These are phyloP conservation scores for Adoxophyes honmai DNA, from an alignment of 1,140 invertebrate genomes.

Conservation along the genomic window DNA sequence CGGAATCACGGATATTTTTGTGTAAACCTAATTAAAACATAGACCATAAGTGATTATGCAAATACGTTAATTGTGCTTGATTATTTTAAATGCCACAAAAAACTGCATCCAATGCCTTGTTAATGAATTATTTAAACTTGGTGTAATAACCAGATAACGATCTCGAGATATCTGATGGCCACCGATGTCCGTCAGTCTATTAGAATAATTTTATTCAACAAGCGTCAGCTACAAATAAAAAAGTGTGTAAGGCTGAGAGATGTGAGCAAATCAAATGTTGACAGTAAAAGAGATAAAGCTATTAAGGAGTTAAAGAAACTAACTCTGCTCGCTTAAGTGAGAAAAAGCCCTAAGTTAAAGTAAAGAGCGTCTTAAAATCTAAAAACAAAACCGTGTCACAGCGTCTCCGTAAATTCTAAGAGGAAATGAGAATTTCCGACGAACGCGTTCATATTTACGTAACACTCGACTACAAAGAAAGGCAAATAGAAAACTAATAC, in stretches of 20 bases:
- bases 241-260: too few relatives aligned
- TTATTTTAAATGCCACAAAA: constrained; percentile 5
- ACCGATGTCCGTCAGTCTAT: constrained; percentile 8
- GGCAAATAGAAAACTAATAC: constrained; percentile 72
- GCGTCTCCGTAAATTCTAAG: constrained; percentile 54
- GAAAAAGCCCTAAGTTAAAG: constrained; percentile 1
- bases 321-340: not conserved
- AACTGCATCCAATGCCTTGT: not conserved
- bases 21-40: not conserved
- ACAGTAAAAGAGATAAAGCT: not conserved
- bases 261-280: not conserved
- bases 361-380: constrained; percentile 28
- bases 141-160: constrained; percentile 8
- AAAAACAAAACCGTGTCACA: constrained; percentile 31
- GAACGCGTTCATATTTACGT: constrained; percentile 69
- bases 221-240: too few relatives aligned
- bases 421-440: constrained; percentile 69
- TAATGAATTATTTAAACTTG: constrained; percentile 3
- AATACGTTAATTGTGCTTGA: constrained; percentile 1
- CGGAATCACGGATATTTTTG: too few relatives aligned
- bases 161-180: constrained; percentile 12
- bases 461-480: constrained; percentile 75
- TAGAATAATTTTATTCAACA: constrained; percentile 13
- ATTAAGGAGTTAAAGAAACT: constrained; percentile 13
- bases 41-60: not conserved